Evolutionary conservation across 2,797 vertebrate species (phyloP), one percentile per base, ranked within the genome.

Genomic region (Clarias laeviceps): DNA sequence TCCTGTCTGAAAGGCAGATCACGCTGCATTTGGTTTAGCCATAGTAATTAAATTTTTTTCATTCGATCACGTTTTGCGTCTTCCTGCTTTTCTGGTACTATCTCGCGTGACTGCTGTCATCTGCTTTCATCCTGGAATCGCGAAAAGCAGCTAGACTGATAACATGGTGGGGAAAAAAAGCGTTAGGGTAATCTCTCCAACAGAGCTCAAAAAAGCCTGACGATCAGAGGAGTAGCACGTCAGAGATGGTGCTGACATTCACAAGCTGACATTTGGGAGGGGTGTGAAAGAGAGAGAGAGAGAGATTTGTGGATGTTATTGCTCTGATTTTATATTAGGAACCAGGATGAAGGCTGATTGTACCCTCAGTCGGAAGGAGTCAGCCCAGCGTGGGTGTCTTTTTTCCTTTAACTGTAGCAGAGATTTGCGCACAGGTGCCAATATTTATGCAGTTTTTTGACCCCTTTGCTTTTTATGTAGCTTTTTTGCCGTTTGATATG

Each of bases 251-350:
- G 80, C 87, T 91, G 90, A 91, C 92, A 88, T 93, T 93, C 90
- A 92, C 91, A 92, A 87, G 86, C 81, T 93, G 93, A 94, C 94
- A 93, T 94, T 94, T 93, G 56, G 70, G 22, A 62, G 68, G 78
- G 24, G 62, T 50, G 59, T 14, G 56, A 27, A 69, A 22, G 29
- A 29, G 79, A 20, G 50, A 5, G 59, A 78, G 18, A 61, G 18
- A 32, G 66, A n/a, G 70, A 5, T 34, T 29, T 37, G 57, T 34
- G 20, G 62, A 7, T 76, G 20, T 74, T 82, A 24, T 68, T 83
- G 27, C 62, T 82, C 17, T 85, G 72, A 20, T 86, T 59, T 56
- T 65, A 34, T 73, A 69, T 27, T 82, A 80, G 40, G 76, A 45
- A 20, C 69, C 65, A 62, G 45, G 76, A 73, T 86, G 77, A 73